Evolutionary conservation across 92 coral and sea anemone species (phyloP).

Genomic region (Siderastrea radians): DNA sequence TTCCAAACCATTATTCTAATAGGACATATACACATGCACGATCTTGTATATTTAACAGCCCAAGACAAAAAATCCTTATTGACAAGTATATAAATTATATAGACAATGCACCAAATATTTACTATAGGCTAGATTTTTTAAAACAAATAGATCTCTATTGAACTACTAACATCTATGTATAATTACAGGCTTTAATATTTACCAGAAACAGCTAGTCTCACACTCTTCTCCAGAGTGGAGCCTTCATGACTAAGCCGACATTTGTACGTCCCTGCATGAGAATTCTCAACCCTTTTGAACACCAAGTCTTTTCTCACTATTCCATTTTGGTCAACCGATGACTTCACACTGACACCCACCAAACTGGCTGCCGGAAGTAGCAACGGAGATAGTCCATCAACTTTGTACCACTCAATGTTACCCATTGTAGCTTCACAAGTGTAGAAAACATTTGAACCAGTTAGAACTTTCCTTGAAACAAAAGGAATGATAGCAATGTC

Average conservation of each 20-base stretch:
- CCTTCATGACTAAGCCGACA: background rate
- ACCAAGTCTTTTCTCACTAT: conserved; percentile 3
- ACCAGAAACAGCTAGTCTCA: conserved; percentile 13
- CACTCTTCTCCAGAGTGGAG: background rate
- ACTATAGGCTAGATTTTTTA: background rate
- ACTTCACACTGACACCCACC: background rate
- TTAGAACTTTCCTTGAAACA: background rate
- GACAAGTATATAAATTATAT: no score
- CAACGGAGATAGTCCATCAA: background rate
- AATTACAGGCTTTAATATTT: background rate
- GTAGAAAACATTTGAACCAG: conserved; percentile 4
- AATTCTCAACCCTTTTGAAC: background rate
- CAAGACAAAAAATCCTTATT: no score
- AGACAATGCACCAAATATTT: no score
- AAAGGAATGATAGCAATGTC: background rate
- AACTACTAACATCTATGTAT: background rate
- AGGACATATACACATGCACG: no score
- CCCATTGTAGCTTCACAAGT: conserved; percentile 7
- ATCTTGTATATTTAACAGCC: no score
- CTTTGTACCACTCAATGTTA: conserved; percentile 8
- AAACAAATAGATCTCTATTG: background rate
- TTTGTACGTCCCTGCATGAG: conserved; percentile 11
- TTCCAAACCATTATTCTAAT: no score
- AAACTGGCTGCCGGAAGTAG: background rate
- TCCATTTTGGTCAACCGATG: background rate